These are phyloP conservation scores for Betta splendens DNA, from an alignment of 2,797 vertebrate species.

Conservation along the genomic window DNA sequence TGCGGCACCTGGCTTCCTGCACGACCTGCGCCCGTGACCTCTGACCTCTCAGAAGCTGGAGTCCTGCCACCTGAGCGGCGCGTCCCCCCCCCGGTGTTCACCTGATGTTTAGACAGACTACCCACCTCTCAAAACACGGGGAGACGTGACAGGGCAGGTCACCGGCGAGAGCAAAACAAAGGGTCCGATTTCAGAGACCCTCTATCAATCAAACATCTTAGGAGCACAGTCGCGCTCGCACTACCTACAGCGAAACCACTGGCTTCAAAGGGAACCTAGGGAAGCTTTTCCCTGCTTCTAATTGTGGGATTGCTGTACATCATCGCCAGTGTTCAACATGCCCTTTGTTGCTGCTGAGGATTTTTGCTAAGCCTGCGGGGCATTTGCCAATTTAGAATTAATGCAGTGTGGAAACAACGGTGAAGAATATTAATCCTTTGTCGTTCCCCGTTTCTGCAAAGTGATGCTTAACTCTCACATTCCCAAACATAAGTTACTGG, in stretches of 20 bases:
- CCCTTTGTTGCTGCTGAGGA: slow-evolving; percentile 60
- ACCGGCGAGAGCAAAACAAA: slow-evolving; percentile 72
- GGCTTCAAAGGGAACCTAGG: slow-evolving; percentile 68
- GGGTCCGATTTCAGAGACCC: slow-evolving; percentile 76
- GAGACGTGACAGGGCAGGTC: slow-evolving; percentile 78
- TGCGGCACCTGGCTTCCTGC: slow-evolving; percentile 59
- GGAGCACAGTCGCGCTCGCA: slow-evolving; percentile 58
- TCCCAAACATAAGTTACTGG: slow-evolving; percentile 72
- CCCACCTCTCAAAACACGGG: slow-evolving; percentile 65
- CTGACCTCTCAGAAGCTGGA: slow-evolving; percentile 50
- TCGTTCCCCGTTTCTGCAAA: slow-evolving; percentile 57
- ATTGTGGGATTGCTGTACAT: slow-evolving; percentile 56
- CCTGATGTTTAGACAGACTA: slow-evolving; percentile 71
- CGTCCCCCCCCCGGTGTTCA: slow-evolving; percentile 48
- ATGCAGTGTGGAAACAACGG: slow-evolving; percentile 39
- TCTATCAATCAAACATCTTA: slow-evolving; percentile 81
- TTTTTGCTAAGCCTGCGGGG: slow-evolving; percentile 32
- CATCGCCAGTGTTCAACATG: slow-evolving; percentile 47
- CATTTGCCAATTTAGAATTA: slow-evolving; percentile 37
- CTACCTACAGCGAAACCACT: slow-evolving; percentile 63
- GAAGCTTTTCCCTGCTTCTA: slow-evolving; percentile 48
- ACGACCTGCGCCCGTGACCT: slow-evolving; percentile 61
- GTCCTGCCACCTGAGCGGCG: slow-evolving; percentile 55
- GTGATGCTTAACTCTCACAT: slow-evolving; percentile 63
- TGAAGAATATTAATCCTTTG: slow-evolving; percentile 58